phyloP scores from a whole-genome alignment of 2,113 vertebrate species.

The Kryptolebias marmoratus region DNA sequence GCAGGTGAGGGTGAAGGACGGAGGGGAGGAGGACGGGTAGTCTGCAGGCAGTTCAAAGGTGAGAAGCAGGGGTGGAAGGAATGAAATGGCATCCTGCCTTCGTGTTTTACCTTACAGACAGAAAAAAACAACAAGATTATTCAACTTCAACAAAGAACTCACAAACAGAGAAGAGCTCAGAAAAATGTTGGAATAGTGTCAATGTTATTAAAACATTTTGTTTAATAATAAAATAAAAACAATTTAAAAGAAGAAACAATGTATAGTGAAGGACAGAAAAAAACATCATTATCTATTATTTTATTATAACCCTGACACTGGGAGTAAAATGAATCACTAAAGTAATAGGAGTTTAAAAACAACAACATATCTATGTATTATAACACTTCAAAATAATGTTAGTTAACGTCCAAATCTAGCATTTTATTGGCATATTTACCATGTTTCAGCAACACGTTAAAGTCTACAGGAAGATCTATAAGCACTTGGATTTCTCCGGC shows the following conservation, averaged over 20 bases:
- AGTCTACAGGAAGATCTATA: constrained; percentile 83
- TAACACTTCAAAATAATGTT: background rate
- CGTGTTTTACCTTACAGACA: constrained; percentile 31
- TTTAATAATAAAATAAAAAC: too few relatives aligned
- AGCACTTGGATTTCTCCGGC: constrained; percentile 86
- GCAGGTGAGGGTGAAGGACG: constrained; percentile 86
- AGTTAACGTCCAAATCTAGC: background rate
- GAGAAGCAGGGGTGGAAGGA: constrained; percentile 86
- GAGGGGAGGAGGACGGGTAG: constrained; percentile 87
- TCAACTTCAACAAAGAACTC: background rate
- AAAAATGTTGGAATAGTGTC: too few relatives aligned
- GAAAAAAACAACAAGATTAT: background rate
- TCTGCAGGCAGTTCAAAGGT: constrained; percentile 88
- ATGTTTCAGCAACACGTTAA: constrained; percentile 81
- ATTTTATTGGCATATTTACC: constrained; percentile 28
- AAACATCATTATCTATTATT: too few relatives aligned
- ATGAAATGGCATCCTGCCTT: constrained; percentile 77
- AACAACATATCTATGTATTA: background rate
- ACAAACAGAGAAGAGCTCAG: background rate
- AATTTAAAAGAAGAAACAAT: too few relatives aligned
- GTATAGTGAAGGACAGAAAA: too few relatives aligned
- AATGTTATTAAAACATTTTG: too few relatives aligned
- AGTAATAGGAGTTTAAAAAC: too few relatives aligned
- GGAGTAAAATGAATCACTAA: too few relatives aligned
- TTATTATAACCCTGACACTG: too few relatives aligned